Conservation (phyloP, 37 sponge, comb jelly and placozoan genomes). For the Chondrilla cf. caribensis region DNA sequence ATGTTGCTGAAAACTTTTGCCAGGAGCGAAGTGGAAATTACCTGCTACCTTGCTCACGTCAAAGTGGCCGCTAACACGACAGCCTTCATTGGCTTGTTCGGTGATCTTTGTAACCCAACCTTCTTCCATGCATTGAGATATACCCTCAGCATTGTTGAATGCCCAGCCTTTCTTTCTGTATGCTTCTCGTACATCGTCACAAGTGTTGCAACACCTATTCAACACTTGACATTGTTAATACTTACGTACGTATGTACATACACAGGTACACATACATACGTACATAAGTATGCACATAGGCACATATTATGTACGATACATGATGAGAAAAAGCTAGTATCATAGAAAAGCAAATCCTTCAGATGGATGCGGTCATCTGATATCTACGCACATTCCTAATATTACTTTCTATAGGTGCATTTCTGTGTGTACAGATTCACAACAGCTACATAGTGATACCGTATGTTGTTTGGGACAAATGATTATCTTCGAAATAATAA, state of each 20-base stretch:
- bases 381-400: too few species aligned
- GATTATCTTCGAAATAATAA: too few species aligned
- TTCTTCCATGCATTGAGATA: constrained; percentile 83
- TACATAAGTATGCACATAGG: too few species aligned
- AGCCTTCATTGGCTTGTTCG: constrained; percentile 88
- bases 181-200: constrained; percentile 95
- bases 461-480: too few species aligned
- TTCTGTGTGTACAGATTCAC: too few species aligned
- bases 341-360: too few species aligned
- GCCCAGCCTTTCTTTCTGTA: constrained; percentile 99
- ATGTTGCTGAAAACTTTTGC: constrained; percentile 97
- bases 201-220: constrained; percentile 87
- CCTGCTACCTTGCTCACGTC: constrained; percentile 99
- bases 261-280: too few species aligned
- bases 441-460: too few species aligned
- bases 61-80: constrained; percentile 74
- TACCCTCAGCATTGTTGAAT: constrained; percentile 61
- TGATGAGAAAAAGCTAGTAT: neutral
- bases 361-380: too few species aligned
- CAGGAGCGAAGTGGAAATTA: constrained; percentile 99
- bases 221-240: neutral
- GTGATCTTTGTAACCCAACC: constrained; percentile 83
- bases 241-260: neutral
- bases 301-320: neutral
- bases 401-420: too few species aligned